A percentile compares a stretch with the other conserved stretches of the same genome.
These are phyloP conservation scores for Chrysochloris asiatica DNA, from an alignment of 2,113 vertebrate species.

Conservation along the genomic window DNA sequence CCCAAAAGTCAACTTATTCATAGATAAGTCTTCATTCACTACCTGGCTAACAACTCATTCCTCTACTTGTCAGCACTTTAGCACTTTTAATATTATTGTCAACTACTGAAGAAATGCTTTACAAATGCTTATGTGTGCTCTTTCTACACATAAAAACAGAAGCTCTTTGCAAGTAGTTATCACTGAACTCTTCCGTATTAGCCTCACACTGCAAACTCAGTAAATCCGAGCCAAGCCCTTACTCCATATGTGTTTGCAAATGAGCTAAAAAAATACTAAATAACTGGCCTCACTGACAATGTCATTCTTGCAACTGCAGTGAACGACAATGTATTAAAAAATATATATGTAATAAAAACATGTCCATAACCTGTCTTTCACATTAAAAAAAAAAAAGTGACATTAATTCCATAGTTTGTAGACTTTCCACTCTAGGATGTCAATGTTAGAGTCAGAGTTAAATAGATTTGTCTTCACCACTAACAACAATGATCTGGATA, in stretches of 20 bases:
- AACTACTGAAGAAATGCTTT: not conserved
- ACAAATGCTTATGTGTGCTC: not conserved
- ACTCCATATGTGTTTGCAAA: not conserved
- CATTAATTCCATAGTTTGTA: not conserved
- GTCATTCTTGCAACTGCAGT: not conserved
- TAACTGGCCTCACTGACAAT: not conserved
- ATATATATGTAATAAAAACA: not conserved
- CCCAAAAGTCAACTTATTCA: not conserved
- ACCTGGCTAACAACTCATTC: not conserved
- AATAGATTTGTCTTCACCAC: not conserved
- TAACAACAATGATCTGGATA: not conserved
- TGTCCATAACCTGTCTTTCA: not conserved
- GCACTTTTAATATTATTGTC: not conserved
- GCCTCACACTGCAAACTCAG: not conserved
- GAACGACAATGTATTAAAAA: not conserved
- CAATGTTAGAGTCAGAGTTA: not conserved
- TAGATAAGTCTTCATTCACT: not conserved
- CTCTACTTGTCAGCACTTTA: not conserved
- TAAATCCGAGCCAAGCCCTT: not conserved
- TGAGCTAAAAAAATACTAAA: not conserved
- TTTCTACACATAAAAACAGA: not conserved
- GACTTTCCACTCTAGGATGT: not conserved
- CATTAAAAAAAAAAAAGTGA: not conserved
- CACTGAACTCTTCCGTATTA: not conserved
- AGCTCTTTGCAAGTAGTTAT: not conserved